Conservation (phyloP, 2,888 invertebrate species). For the Yponomeuta plumbellus region DNA sequence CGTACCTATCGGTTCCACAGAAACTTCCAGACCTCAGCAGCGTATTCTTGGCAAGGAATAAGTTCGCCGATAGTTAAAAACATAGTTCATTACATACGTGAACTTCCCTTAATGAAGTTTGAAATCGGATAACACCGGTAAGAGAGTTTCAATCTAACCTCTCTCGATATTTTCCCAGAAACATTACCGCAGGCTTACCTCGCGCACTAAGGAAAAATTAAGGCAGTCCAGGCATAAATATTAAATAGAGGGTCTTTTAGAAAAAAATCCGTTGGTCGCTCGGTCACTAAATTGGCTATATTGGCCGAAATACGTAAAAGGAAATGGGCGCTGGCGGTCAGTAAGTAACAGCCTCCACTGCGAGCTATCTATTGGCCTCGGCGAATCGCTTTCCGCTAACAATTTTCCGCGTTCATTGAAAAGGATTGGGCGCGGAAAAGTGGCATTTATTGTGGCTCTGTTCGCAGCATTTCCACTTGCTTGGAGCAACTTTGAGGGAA, state of each 20-base stretch:
- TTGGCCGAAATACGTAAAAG: conserved; percentile 34
- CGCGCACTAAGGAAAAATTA: not conserved
- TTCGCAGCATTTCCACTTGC: not conserved
- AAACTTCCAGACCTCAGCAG: not conserved
- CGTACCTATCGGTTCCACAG: no score
- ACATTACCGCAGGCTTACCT: not conserved
- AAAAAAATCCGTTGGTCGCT: conserved; percentile 22
- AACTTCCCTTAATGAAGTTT: not conserved
- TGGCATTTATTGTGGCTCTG: conserved; percentile 10
- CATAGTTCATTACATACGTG: not conserved
- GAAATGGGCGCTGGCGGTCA: conserved; percentile 21
- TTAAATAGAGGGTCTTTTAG: conserved; percentile 29
- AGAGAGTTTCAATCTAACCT: not conserved
- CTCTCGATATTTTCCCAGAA: not conserved
- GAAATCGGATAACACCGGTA: not conserved
- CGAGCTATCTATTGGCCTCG: conserved; percentile 16
- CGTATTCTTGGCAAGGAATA: not conserved
- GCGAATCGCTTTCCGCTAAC: conserved; percentile 21
- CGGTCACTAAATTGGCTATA: conserved; percentile 36
- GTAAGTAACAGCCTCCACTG: conserved; percentile 19
- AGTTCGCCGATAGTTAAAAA: not conserved
- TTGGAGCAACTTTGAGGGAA: not conserved
- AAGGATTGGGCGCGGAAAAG: conserved; percentile 11
- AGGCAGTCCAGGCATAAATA: conserved; percentile 28
- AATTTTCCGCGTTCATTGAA: conserved; percentile 7